phyloP scores from a whole-genome alignment of 2,888 invertebrate species.

The Lymantria dispar region DNA sequence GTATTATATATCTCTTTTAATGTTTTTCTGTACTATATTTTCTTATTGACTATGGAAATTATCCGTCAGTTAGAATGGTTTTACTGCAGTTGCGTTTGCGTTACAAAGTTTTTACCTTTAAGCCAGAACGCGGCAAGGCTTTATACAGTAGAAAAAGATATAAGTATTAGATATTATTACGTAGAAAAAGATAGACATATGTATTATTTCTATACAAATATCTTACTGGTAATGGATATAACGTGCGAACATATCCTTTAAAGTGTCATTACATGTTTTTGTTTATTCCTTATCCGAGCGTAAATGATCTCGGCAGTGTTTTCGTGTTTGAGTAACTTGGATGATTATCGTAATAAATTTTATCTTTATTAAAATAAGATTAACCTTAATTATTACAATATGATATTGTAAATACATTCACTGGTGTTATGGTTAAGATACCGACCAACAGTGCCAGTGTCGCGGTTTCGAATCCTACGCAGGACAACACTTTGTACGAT shows the following conservation, averaged over 20 bases:
- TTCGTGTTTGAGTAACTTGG: neutral
- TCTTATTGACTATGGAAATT: neutral
- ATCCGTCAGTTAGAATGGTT: conserved; percentile 6
- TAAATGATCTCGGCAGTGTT: neutral
- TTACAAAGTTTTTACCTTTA: conserved; percentile 47
- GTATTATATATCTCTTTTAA: too few relatives aligned
- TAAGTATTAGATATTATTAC: conserved; percentile 22
- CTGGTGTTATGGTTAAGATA: too few relatives aligned
- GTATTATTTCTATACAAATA: conserved; percentile 43
- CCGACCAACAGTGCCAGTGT: too few relatives aligned
- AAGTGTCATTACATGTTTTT: conserved; percentile 65
- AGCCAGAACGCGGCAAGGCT: conserved; percentile 61
- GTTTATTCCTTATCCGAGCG: conserved; percentile 46
- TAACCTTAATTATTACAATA: too few relatives aligned
- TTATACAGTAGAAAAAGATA: conserved; percentile 42
- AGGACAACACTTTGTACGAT: too few relatives aligned
- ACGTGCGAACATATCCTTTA: conserved; percentile 71
- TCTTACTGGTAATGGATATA: conserved; percentile 70
- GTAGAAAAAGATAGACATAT: conserved; percentile 46
- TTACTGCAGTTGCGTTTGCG: conserved; percentile 19
- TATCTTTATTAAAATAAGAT: too few relatives aligned
- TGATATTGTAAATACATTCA: too few relatives aligned
- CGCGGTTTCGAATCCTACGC: too few relatives aligned
- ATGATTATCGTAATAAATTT: too few relatives aligned
- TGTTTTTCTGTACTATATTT: too few relatives aligned